Evolutionary conservation across 2,113 vertebrate genomes (phyloP), one percentile per base, ranked within the genome.

Genomic region (Suricata suricatta): DNA sequence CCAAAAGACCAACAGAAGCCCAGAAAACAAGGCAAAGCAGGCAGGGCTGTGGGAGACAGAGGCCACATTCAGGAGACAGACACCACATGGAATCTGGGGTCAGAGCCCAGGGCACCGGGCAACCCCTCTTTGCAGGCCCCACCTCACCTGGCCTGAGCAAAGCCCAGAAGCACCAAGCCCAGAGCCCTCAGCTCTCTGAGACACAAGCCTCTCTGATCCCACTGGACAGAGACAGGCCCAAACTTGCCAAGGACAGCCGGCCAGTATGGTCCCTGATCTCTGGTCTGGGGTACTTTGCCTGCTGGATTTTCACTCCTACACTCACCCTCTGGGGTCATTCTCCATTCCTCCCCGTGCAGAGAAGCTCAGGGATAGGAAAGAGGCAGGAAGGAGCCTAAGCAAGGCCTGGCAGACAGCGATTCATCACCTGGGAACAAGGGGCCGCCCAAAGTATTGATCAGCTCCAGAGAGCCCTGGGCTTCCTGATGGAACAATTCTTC

Each of bases 401-500:
- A 97, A 95, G 96, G 96, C 93, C 83, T 89, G 95, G 97, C 7
- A 21, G 97, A 82, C 29, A 38, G 94, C 84, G 44, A 99, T 98
- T 98, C 98, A 98, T 98, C 98, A 98, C 88, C 93, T 11, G 87
- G 86, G 47, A 64, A 23, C 41, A 41, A 76, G 79, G 44, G 83
- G n/a, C 76, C 3, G 3, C n/a, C 2, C 72, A 86, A 97, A 98
- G 97, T 98, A 98, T 97, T 94, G 98, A 98, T 96, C 93, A 57
- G 69, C 94, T 98, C 95, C 95, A 69, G 86, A 96, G 85, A 97
- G 97, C 91, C 25, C 95, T 95, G 47, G 84, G 95, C 85, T 97
- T 98, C 91, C 98, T 97, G 96, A 97, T 81, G 88, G 95, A 98
- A 97, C 94, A 86, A 98, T 95, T 98, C 96, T 97, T 92, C 97